Evolutionary conservation across 2,797 vertebrate species (phyloP), one percentile per base, ranked within the genome.

Genomic region (Coendou prehensilis): DNA sequence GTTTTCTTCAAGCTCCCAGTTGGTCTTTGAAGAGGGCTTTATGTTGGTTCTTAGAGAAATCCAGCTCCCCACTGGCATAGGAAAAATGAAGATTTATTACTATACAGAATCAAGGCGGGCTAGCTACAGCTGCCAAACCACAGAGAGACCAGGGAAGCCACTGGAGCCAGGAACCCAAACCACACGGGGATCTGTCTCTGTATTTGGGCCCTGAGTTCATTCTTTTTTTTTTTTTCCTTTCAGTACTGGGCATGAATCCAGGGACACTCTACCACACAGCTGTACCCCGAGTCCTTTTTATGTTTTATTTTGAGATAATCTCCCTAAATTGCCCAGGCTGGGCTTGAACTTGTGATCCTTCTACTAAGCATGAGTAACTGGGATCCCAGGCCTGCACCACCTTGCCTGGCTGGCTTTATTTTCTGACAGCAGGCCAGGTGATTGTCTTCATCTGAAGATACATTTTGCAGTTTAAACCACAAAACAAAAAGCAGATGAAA

Each of bases 11-110:
- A n/a, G 45, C 9, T 14, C 30, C 76, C 64, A 37, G n/a, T 26
- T 91, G 90, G 28, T 81, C 17, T 91, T 85, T 75, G 45, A 91
- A 69, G 69, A 93, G 23, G 54, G 7, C 41, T 9, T 57, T 71
- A 56, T 54, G 52, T 82, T 59, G 33, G n/a, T 75, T 95, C 69
- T 86, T 82, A 57, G 64, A 91, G 87, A 94, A 91, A 75, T 22
- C 23, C 4, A 63, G 17, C 56, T 97, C 45, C 37, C 59, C 26
- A n/a, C 41, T 93, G 71, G 26, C 50, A 9, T 30, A 50, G 81
- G 63, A 1, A n/a, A 47, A 79, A 63, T n/a, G 37, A 89, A 69
- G 15, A 78, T 81, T 69, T 85, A 93, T 78, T 87, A 56, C 86
- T 82, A 69, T 2, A 4, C 45, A 64, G 86, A 84, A n/a, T 92